A percentile compares a stretch with the other conserved stretches of the same genome.
Conservation (phyloP, 1,140 invertebrate species). For the Drosophila chauvacae region DNA sequence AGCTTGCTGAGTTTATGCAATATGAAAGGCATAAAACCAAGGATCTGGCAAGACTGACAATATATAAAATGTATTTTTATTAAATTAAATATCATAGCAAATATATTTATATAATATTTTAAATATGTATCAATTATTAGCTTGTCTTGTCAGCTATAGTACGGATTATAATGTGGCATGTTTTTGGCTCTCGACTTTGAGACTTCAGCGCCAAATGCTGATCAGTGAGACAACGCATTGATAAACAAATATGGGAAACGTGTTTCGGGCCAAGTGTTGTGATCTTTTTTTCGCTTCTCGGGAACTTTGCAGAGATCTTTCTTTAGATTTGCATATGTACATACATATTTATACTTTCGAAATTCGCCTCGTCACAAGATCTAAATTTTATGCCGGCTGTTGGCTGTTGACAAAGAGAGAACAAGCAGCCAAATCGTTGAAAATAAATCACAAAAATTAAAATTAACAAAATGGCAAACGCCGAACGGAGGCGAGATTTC, state of each 20-base stretch:
- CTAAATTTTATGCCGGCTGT: conserved; percentile 25
- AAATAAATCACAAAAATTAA: conserved; percentile 63
- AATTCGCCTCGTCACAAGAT: conserved; percentile 34
- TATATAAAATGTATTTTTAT: background rate
- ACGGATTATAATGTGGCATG: conserved; percentile 14
- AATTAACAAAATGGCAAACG: conserved; percentile 61
- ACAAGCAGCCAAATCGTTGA: conserved; percentile 31
- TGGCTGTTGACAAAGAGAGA: conserved; percentile 32
- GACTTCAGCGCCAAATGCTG: conserved; percentile 27
- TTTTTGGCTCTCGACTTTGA: conserved; percentile 29
- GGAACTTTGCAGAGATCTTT: conserved; percentile 30
- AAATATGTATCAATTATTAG: background rate
- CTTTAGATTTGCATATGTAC: conserved; percentile 20
- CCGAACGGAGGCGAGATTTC: conserved; percentile 44
- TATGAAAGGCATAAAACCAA: background rate
- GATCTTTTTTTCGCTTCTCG: background rate
- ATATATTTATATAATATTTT: background rate
- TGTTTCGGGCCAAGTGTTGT: conserved; percentile 33
- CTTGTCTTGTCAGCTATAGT: background rate
- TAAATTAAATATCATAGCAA: background rate
- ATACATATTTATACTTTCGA: background rate
- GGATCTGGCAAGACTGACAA: background rate
- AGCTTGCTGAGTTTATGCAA: conserved; percentile 40
- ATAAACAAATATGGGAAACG: conserved; percentile 55
- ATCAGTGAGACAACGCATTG: conserved; percentile 37